phyloP scores from a whole-genome alignment of 2,888 invertebrate genomes.

The Eustalomyia histrio region DNA sequence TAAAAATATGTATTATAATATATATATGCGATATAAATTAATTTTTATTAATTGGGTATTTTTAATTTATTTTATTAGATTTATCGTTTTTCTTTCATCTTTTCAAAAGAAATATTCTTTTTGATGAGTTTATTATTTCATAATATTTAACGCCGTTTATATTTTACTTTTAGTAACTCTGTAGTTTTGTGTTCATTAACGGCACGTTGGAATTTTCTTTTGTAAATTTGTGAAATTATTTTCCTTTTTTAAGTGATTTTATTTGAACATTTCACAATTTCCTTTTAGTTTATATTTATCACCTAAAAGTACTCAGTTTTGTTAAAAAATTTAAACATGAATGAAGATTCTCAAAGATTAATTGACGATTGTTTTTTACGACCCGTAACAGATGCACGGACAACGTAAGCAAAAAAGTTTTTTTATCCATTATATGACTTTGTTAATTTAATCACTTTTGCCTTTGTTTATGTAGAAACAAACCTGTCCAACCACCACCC shows the following conservation, averaged over 20 bases:
- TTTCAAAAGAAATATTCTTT: too few species aligned
- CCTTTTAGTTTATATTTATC: background rate
- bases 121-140: too few species aligned
- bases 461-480: conserved; percentile 69
- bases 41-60: too few species aligned
- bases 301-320: background rate
- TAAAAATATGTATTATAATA: too few species aligned
- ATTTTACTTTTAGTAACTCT: background rate
- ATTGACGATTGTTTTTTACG: conserved; percentile 84
- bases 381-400: conserved; percentile 78
- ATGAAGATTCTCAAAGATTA: conserved; percentile 81
- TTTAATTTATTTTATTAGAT: too few species aligned
- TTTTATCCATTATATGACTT: background rate
- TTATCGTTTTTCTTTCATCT: too few species aligned
- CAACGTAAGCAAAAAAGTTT: conserved; percentile 64
- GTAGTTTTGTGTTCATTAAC: background rate
- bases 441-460: too few species aligned
- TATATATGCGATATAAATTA: too few species aligned
- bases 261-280: conserved; percentile 8
- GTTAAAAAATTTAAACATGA: conserved; percentile 78
- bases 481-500: conserved; percentile 79
- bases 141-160: conserved; percentile 11
- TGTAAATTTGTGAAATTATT: conserved; percentile 25
- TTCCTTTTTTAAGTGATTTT: background rate
- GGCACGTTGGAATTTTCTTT: conserved; percentile 30